Evolutionary conservation across 2,888 invertebrate species (phyloP).

Genomic region (Sesamia inferens): DNA sequence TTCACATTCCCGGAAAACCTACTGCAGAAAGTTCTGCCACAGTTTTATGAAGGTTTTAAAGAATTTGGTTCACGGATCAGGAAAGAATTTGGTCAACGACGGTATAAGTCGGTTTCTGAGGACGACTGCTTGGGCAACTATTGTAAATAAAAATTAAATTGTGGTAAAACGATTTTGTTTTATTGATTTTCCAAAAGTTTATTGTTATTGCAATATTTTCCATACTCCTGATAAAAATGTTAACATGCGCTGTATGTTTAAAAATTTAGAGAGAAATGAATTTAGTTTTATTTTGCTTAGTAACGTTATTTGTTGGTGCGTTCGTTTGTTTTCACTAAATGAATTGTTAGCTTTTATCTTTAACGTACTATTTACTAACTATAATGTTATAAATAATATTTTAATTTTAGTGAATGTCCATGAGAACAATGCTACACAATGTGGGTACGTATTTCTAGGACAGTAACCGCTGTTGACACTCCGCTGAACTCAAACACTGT

Average conservation of each 20-base stretch:
- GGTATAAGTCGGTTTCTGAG: constrained; percentile 1
- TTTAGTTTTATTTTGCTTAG: constrained; percentile 16
- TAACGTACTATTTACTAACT: constrained; percentile 1
- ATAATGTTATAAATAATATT: not conserved
- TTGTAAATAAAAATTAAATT: constrained; percentile 46
- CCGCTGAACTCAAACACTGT: too few species aligned
- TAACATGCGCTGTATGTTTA: not conserved
- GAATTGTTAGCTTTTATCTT: not conserved
- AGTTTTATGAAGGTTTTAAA: constrained; percentile 83
- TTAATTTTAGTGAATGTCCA: constrained; percentile 51
- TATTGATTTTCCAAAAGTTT: constrained; percentile 52
- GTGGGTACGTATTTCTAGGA: constrained; percentile 65
- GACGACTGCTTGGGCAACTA: constrained; percentile 57
- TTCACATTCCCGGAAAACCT: constrained; percentile 91
- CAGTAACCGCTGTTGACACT: too few species aligned
- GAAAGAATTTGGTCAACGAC: constrained; percentile 71
- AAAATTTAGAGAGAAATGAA: constrained; percentile 30
- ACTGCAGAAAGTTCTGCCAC: constrained; percentile 75
- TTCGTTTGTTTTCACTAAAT: constrained; percentile 8
- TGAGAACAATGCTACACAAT: constrained; percentile 48
- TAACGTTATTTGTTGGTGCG: constrained; percentile 27
- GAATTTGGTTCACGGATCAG: constrained; percentile 76
- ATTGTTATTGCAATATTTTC: constrained; percentile 15
- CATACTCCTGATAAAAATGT: constrained; percentile 5
- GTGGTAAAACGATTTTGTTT: constrained; percentile 47